Evolutionary conservation across 2,113 vertebrate genomes (phyloP).

Genomic region (Marcusenius ussheri): DNA sequence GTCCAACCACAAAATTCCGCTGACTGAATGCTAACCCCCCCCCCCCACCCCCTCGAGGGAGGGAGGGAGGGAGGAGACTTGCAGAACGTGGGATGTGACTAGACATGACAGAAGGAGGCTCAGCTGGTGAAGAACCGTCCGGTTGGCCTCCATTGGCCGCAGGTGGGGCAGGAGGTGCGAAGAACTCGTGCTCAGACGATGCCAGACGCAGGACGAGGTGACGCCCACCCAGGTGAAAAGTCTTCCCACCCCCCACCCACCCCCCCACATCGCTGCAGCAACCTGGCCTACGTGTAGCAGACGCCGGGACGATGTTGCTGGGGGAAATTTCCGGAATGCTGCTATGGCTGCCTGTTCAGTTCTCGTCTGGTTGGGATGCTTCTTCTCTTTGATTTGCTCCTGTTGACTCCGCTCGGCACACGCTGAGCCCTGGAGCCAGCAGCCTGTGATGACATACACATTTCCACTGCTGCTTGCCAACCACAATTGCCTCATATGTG

Average conservation of each 20-base stretch:
- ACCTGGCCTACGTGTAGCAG: background rate
- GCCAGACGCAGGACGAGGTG: background rate
- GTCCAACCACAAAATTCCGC: background rate
- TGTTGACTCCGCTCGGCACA: background rate
- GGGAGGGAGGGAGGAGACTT: background rate
- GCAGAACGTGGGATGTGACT: background rate
- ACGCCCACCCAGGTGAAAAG: background rate
- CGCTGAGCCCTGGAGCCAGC: background rate
- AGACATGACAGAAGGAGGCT: background rate
- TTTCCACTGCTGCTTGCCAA: constrained; percentile 60
- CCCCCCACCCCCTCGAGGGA: background rate
- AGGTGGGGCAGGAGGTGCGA: background rate
- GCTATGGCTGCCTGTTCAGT: background rate
- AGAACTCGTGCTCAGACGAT: background rate
- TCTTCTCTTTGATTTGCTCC: background rate
- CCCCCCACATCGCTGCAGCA: background rate
- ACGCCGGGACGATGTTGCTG: background rate
- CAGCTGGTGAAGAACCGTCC: background rate
- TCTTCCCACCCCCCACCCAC: background rate
- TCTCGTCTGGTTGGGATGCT: background rate
- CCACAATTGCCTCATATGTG: constrained; percentile 53
- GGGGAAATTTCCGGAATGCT: background rate
- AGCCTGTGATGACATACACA: constrained; percentile 45
- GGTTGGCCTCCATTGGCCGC: background rate
- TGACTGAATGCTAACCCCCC: background rate